Conservation (phyloP, 2,888 invertebrate species). For the Willowsia nigromaculata region DNA sequence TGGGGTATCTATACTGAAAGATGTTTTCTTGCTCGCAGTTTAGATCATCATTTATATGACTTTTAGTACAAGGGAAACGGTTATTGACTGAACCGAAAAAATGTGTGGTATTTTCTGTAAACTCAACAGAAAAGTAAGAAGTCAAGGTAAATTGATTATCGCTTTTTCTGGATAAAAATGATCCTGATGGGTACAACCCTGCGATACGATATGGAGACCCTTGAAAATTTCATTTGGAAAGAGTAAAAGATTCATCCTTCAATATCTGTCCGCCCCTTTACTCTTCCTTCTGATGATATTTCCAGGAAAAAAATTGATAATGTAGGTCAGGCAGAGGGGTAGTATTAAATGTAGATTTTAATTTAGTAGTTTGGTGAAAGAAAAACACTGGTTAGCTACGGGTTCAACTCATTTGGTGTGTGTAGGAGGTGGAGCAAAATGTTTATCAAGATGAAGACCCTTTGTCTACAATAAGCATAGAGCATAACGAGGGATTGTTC, state of each 20-base stretch:
- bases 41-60: neutral
- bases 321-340: constrained; percentile 78
- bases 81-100: neutral
- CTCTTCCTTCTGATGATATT: constrained; percentile 73
- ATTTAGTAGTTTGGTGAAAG: constrained; percentile 67
- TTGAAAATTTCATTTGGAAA: neutral
- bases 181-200: neutral
- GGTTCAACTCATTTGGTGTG: constrained; percentile 31
- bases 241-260: constrained; percentile 69
- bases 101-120: neutral
- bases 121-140: neutral
- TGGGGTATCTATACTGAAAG: neutral
- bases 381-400: constrained; percentile 22
- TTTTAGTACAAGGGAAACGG: too few relatives aligned
- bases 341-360: constrained; percentile 77
- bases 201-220: neutral
- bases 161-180: constrained; percentile 38
- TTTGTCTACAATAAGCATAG: constrained; percentile 20
- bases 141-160: constrained; percentile 64
- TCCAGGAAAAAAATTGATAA: constrained; percentile 77
- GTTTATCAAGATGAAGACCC: constrained; percentile 51
- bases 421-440: constrained; percentile 50
- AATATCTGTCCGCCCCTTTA: constrained; percentile 74
- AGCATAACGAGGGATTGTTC: too few relatives aligned
- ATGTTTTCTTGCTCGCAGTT: neutral